Base-by-base conservation (phyloP, 2,113 vertebrate genomes). In the Pterophyllum scalare region DNA sequence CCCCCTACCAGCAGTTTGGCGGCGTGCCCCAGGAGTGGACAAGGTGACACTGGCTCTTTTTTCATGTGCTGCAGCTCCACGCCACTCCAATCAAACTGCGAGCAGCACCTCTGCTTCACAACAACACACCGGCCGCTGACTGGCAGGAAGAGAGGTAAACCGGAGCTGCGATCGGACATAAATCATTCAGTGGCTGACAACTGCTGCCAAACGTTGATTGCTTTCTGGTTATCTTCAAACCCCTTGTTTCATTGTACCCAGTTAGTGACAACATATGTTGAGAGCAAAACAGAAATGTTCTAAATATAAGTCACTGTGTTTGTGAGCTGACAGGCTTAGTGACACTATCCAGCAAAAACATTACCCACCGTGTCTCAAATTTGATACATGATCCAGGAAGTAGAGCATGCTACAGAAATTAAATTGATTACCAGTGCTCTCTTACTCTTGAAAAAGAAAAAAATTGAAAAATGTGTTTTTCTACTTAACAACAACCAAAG, bases 41-140 rank as follows among this genome's bases (percentile, higher is more conserved):
- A 95, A 95, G 94, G 94, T 95, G 94, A 95, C 94, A 94, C 94
- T 26, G 85, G 84, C 89, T 91, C 88, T 90, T 91, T 90, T 89
- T 91, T 88, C 83, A 83, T 84, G 92, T 80, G 80, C 86, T 72
- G 84, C 90, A 88, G 89, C 87, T 90, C 89, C 86, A 87, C 33
- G 76, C 89, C 89, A 83, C 88, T 87, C 91, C 91, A 91, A 91
- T 93, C 93, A 89, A 87, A 87, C 83, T 17, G 57, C 40, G 65
- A 89, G 88, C 81, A 86, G 87, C 86, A 85, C 89, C 90, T 89
- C 91, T 74, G 90, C 89, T 92, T 91, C 89, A 84, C 89, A 77
- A 83, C 88, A 86, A 85, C 85, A 81, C 79, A 43, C 80, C 85
- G 58, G 82, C 79, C 75, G 6, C 86, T 89, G 92, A 92, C 83